Base-by-base conservation (phyloP, 2,113 vertebrate species). In the Silurus meridionalis region DNA sequence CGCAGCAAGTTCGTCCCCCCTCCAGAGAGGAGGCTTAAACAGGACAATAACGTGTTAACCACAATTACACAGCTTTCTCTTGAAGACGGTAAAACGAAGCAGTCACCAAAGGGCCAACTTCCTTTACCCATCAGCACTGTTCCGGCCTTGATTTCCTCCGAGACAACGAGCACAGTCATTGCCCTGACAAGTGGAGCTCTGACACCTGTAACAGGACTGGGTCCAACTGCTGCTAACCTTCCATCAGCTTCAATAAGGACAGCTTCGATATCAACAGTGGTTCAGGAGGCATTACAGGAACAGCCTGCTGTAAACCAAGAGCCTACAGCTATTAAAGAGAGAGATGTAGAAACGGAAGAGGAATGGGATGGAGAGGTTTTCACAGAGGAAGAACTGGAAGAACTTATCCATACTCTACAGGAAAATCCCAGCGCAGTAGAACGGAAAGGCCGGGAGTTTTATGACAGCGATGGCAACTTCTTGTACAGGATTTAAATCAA, bases 381-480 rank as follows among this genome's bases (percentile, higher is more conserved):
- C 19, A 90, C 88, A 6, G 93, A 92, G 0, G 48, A 91, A 78
- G 90, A 94, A 28, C 90, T 93, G 15, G 91, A 93, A 69, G 83
- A 93, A 78, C 8, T 93, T 14, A 78, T 87, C 52, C 21, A 25
- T 66, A 57, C 85, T 82, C 86, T 81, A 10, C 52, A 52, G n/a
- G 48, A 78, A 87, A 90, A 87, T 86, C 88, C 88, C 9, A 11
- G 75, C 11, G 80, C 90, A 61, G 93, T 93, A 2, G 85, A 93
- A 52, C 94, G 95, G 89, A 91, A 91, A 71, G 96, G 95, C 0
- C 93, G 74, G 1, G 94, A 97, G 37, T 95, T 96, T 90, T 97
- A 95, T 90, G 97, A 97, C 74, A 81, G 79, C 13, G 92, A 95
- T 0, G 96, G 97, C 0, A 95, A 95, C 86, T 95, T 97, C 88